Evolutionary conservation across 2,888 invertebrate genomes (phyloP).

Genomic region (Sesamia inferens): DNA sequence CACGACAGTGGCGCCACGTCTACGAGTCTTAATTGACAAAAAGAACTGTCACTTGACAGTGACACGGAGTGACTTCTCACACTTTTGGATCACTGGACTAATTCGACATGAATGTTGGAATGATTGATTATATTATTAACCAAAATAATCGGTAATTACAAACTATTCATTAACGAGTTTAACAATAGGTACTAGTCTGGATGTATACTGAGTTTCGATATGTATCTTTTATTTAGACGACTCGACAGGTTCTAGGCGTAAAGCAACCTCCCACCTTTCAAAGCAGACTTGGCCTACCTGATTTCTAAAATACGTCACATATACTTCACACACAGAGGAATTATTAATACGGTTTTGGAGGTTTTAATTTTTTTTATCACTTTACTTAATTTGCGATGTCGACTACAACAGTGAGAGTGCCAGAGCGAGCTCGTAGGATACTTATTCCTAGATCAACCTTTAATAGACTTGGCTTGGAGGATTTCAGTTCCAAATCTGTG

Average conservation of each 20-base stretch:
- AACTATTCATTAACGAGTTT: background rate
- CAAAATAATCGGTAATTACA: background rate
- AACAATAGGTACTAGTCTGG: background rate
- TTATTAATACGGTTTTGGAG: no score
- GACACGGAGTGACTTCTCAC: background rate
- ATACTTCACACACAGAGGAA: no score
- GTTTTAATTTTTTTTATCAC: no score
- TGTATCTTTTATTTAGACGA: background rate
- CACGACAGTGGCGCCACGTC: background rate
- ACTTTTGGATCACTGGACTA: background rate
- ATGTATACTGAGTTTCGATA: background rate
- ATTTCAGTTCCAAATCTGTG: conserved; percentile 1
- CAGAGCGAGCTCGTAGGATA: background rate
- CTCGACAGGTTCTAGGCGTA: background rate
- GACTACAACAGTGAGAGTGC: background rate
- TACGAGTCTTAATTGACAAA: background rate
- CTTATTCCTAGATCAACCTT: background rate
- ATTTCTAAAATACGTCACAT: conserved; percentile 17
- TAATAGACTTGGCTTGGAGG: conserved; percentile 12
- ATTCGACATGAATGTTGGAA: background rate
- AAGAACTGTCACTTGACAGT: background rate
- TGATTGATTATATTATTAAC: no score
- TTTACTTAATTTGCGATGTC: conserved; percentile 1
- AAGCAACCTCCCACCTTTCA: background rate
- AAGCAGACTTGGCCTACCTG: conserved; percentile 12